Conservation (phyloP, 2,113 vertebrate species). For the Sinocyclocheilus grahami region DNA sequence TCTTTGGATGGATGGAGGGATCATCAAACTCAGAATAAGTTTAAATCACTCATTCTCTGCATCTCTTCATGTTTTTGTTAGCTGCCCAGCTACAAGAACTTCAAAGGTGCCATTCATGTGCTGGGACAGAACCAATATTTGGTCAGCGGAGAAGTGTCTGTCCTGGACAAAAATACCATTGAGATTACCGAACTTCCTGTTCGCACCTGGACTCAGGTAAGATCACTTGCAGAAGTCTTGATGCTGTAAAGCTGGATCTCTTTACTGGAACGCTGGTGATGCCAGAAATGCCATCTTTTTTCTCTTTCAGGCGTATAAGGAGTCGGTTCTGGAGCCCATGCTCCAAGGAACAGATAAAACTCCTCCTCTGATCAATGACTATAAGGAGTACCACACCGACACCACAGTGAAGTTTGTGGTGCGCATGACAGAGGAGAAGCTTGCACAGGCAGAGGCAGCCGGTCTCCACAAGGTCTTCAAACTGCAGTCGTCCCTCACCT, state of each 20-base stretch:
- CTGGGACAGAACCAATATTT: conserved; percentile 96
- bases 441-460: conserved; percentile 93
- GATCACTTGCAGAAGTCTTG: conserved; percentile 1
- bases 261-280: neutral
- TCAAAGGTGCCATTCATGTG: conserved; percentile 93
- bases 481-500: conserved; percentile 95
- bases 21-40: neutral
- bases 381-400: conserved; percentile 98
- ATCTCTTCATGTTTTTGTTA: conserved; percentile 63
- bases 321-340: conserved; percentile 97
- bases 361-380: conserved; percentile 93
- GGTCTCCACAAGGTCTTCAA: conserved; percentile 99
- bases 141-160: conserved; percentile 93
- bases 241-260: neutral
- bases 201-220: conserved; percentile 97
- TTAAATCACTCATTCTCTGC: conserved; percentile 2
- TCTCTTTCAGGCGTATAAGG: conserved; percentile 87
- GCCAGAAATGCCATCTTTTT: neutral
- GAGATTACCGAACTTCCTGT: conserved; percentile 98
- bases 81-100: conserved; percentile 98
- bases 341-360: conserved; percentile 95
- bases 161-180: conserved; percentile 93
- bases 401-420: conserved; percentile 96
- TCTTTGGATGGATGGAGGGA: neutral
- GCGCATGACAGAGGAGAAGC: conserved; percentile 97